Evolutionary conservation across 2,888 invertebrate species (phyloP).

Genomic region (Carabus problematicus): DNA sequence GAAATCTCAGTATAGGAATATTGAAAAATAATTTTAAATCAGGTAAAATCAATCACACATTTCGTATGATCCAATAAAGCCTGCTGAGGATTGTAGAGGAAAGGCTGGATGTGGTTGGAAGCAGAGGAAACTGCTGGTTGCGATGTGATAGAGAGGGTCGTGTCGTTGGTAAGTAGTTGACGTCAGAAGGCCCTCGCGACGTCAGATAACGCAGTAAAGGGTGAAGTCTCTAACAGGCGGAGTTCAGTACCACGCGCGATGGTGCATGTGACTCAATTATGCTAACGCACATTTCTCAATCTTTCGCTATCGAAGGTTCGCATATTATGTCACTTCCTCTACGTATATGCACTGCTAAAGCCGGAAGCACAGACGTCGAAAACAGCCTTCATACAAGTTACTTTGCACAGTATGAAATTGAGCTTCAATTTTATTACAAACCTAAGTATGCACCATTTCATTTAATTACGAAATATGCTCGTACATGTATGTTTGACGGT

Average conservation of each 20-base stretch:
- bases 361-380: too few species aligned
- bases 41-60: constrained; percentile 34
- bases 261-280: constrained; percentile 53
- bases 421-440: too few species aligned
- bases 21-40: constrained; percentile 15
- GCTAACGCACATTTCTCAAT: constrained; percentile 55
- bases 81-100: background rate
- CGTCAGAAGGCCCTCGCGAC: background rate
- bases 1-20: background rate
- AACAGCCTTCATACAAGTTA: too few species aligned
- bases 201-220: constrained; percentile 14
- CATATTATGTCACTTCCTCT: constrained; percentile 44
- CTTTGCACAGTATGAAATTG: too few species aligned
- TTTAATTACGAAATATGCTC: background rate
- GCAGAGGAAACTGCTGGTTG: too few species aligned
- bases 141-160: background rate
- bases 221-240: constrained; percentile 15
- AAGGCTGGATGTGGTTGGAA: too few species aligned
- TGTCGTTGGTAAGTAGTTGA: constrained; percentile 18
- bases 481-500: background rate
- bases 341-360: background rate
- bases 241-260: constrained; percentile 49
- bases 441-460: too few species aligned
- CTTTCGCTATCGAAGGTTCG: constrained; percentile 46
- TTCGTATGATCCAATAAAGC: constrained; percentile 34